Base-by-base conservation (phyloP, 2,113 vertebrate species). In the Epinephelus fuscoguttatus region DNA sequence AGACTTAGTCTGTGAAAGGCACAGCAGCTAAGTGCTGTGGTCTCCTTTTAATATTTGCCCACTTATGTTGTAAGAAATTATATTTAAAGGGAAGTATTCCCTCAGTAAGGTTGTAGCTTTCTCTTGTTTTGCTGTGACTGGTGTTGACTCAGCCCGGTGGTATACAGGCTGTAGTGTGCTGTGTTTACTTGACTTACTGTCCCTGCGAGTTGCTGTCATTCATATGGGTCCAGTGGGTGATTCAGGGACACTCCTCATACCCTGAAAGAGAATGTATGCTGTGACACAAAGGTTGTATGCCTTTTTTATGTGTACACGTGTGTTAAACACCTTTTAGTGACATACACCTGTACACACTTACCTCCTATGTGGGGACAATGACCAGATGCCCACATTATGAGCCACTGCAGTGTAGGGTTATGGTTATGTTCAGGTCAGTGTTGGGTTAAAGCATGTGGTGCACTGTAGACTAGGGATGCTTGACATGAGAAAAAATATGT, bases 271-370 rank as follows among this genome's bases (percentile, higher is more conserved):
- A 10, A 72, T 6, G 17, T 70, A 3, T 59, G 19, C 18, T 78
- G 53, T 76, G 40, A 67, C 37, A 49, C 25, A 74, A 49, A 60
- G 42, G 53, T 37, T 61, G 40, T 64, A n/a, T 69, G 37, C 62
- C 1, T 81, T 59, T 30, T 74, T 57, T 75, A 15, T 69, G 40
- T 67, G 37, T 73, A 50, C 42, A 42, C n/a, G 52, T 53, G 23
- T n/a, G 45, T 17, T 40, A 66, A 56, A 66, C 17, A 30, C 30
- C 66, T 81, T 47, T 80, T 23, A 40, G 21, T 13, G 13, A 21
- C 12, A 27, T 19, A 37, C 68, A 23, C 49, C 18, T 45, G 57
- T 33, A n/a, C 61, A 75, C 27, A 42, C 3, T n/a, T 12, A 4
- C 4, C 11, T 30, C 33, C 23, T 52, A 6, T 30, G 23, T 50